Evolutionary conservation across 2,888 invertebrate species (phyloP).

Genomic region (Hemistola chrysoprasaria): DNA sequence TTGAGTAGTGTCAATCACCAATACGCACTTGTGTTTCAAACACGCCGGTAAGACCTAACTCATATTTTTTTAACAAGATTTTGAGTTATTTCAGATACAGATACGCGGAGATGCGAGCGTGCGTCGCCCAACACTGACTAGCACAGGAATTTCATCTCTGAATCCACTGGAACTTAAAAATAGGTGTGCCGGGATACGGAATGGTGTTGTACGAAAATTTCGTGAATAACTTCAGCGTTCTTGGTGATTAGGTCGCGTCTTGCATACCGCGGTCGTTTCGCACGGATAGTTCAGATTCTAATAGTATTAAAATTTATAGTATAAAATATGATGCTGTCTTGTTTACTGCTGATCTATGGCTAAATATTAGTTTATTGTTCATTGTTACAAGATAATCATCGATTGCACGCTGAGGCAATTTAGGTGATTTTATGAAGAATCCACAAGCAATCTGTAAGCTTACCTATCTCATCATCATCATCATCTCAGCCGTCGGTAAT

Average conservation of each 20-base stretch:
- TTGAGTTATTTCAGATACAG: conserved; percentile 28
- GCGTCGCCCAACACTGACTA: conserved; percentile 70
- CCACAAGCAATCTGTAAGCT: not conserved
- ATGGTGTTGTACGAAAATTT: conserved; percentile 44
- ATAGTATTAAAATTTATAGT: conserved; percentile 5
- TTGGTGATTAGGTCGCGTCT: conserved; percentile 26
- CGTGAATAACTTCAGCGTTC: conserved; percentile 25
- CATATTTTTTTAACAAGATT: conserved; percentile 44
- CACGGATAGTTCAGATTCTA: conserved; percentile 10
- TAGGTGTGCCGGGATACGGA: conserved; percentile 54
- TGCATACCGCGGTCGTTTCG: conserved; percentile 9
- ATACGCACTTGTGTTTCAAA: conserved; percentile 52
- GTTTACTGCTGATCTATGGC: conserved; percentile 23
- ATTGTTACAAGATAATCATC: conserved; percentile 7
- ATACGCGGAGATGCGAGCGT: conserved; percentile 39
- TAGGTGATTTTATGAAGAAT: too few relatives aligned
- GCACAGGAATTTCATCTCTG: conserved; percentile 69
- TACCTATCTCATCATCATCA: too few relatives aligned
- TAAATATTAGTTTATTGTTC: conserved; percentile 15
- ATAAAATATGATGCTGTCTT: conserved; percentile 13
- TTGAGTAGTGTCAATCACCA: conserved; percentile 42
- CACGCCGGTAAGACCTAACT: conserved; percentile 48
- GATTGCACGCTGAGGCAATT: too few relatives aligned
- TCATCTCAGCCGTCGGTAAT: too few relatives aligned
- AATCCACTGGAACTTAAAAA: conserved; percentile 82